Evolutionary conservation across 2,113 vertebrate genomes (phyloP).

Genomic region (Nothocercus julius): DNA sequence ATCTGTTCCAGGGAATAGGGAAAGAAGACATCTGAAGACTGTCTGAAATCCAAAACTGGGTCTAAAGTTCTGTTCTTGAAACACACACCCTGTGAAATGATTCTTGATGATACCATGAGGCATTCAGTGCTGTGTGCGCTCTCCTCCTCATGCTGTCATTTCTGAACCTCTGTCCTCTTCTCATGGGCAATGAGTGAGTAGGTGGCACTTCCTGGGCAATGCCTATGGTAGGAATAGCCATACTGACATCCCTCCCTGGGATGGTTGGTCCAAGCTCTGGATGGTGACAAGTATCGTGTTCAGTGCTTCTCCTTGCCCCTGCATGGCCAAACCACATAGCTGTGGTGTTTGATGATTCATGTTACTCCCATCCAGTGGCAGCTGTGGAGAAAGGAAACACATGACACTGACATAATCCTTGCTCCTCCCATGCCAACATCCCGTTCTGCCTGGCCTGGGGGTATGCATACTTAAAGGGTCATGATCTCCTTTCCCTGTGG

Average conservation of each 20-base stretch:
- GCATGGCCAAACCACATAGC: slow-evolving; percentile 50
- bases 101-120: neutral
- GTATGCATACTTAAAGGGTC: neutral
- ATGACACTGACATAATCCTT: slow-evolving; percentile 65
- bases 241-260: slow-evolving; percentile 45
- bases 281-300: neutral
- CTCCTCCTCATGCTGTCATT: neutral
- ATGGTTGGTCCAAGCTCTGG: slow-evolving; percentile 26
- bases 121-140: neutral
- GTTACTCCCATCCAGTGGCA: slow-evolving; percentile 68
- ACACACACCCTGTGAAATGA: neutral
- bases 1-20: neutral
- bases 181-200: neutral
- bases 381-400: slow-evolving; percentile 74
- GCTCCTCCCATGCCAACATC: slow-evolving; percentile 56
- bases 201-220: neutral
- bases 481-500: neutral
- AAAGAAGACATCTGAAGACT: neutral
- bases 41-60: neutral
- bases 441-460: neutral
- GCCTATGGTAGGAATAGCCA: neutral
- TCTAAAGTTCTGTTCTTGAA: neutral
- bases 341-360: slow-evolving; percentile 41
- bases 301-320: slow-evolving; percentile 61
- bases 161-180: slow-evolving; percentile 48